phyloP scores from a whole-genome alignment of 1,140 invertebrate genomes.

The Diabrotica virgifera region DNA sequence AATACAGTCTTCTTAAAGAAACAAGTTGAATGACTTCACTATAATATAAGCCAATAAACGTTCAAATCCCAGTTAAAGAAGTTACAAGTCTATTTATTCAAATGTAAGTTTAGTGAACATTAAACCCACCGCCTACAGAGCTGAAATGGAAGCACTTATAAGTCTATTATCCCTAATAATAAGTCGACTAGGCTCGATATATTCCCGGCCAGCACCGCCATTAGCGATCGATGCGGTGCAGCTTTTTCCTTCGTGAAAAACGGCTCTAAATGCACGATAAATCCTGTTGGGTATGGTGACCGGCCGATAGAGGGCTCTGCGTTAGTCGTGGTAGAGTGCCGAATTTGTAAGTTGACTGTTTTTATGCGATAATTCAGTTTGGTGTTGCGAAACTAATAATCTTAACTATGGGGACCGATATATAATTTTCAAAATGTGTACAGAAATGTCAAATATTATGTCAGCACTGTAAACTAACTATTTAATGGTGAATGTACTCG shows the following conservation, averaged over 20 bases:
- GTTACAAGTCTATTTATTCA: no score
- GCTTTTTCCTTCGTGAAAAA: neutral
- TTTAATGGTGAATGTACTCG: no score
- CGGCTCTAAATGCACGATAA: neutral
- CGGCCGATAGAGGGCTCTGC: neutral
- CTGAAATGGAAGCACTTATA: neutral
- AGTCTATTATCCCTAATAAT: no score
- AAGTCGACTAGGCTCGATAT: no score
- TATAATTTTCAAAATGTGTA: no score
- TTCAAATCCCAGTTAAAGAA: neutral
- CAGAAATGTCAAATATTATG: no score
- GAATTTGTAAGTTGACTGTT: neutral
- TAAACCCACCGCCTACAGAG: neutral
- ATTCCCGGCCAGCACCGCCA: neutral
- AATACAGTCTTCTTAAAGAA: neutral
- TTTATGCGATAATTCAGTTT: neutral
- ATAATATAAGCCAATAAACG: neutral
- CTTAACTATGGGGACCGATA: no score
- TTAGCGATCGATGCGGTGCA: neutral
- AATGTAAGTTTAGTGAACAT: neutral
- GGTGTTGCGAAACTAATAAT: no score
- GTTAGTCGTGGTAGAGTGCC: neutral
- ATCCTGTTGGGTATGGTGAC: neutral
- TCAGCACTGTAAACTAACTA: no score
- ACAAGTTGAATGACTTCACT: conserved; percentile 1